Conservation (phyloP, 2,797 vertebrate species). For the Alectoris magna region DNA sequence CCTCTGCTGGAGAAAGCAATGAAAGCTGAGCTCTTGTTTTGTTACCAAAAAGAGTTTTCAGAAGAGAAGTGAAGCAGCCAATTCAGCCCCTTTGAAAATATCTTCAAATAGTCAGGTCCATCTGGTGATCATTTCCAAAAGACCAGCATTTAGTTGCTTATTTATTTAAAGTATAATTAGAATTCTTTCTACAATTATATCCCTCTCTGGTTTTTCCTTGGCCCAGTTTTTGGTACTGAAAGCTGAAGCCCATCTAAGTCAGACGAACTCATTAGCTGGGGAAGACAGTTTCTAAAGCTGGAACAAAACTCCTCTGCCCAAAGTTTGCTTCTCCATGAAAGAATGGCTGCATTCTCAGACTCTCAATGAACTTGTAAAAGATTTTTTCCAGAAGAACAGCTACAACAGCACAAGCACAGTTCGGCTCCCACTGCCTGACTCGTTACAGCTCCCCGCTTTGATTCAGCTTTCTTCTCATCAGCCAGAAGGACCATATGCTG, state of each 20-base stretch:
- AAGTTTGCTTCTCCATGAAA: background rate
- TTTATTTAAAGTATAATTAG: background rate
- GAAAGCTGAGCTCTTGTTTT: background rate
- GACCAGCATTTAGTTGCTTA: background rate
- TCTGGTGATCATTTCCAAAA: background rate
- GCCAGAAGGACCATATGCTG: background rate
- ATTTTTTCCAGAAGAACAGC: background rate
- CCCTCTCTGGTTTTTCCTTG: background rate
- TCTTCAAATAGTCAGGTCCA: background rate
- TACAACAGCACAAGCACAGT: background rate
- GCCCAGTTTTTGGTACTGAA: background rate
- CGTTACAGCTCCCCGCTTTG: background rate
- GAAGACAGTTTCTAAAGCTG: background rate
- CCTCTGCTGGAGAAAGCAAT: background rate
- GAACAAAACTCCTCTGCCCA: background rate
- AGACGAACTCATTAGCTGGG: background rate
- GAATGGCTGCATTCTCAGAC: background rate
- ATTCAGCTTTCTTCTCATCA: background rate
- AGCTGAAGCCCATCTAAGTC: background rate
- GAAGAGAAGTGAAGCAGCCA: background rate
- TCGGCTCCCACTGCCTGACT: background rate
- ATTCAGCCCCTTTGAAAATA: slow-evolving; percentile 13
- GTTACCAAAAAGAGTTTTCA: background rate
- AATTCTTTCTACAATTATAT: background rate
- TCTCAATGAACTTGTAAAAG: background rate